Conservation (phyloP, 2,888 invertebrate genomes). For the Catocala nupta region DNA sequence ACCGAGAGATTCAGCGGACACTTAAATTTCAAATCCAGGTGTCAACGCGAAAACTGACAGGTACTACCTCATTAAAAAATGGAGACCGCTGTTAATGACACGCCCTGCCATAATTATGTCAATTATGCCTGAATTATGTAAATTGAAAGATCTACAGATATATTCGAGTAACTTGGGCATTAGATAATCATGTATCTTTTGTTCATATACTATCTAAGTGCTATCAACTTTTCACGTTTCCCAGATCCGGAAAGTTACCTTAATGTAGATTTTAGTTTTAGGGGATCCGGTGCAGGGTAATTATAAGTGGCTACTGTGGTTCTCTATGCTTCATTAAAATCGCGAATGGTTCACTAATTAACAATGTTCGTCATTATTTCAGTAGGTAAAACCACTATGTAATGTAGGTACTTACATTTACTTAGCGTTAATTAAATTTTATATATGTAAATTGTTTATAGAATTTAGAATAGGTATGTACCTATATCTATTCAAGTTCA, state of each 20-base stretch:
- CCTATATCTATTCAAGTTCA: no score
- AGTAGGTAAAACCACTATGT: no score
- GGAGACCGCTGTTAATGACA: constrained; percentile 12
- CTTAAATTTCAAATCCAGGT: no score
- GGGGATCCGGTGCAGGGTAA: not conserved
- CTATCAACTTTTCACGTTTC: no score
- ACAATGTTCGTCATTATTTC: not conserved
- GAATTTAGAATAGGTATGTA: no score
- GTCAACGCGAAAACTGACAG: not conserved
- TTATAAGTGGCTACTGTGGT: constrained; percentile 10
- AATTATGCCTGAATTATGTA: not conserved
- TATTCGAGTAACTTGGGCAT: not conserved
- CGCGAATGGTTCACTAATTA: constrained; percentile 18
- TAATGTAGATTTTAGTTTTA: not conserved
- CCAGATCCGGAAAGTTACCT: no score
- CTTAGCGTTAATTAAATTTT: no score
- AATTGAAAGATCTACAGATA: not conserved
- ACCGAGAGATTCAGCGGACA: no score
- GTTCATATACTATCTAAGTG: no score
- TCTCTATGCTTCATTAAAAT: constrained; percentile 31
- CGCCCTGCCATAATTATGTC: constrained; percentile 3
- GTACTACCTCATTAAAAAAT: constrained; percentile 4
- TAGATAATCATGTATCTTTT: not conserved
- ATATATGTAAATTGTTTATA: no score
- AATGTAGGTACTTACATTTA: no score